Evolutionary conservation across 2,113 vertebrate genomes (phyloP), one percentile per base, ranked within the genome.

Genomic region (Petromus typicus): DNA sequence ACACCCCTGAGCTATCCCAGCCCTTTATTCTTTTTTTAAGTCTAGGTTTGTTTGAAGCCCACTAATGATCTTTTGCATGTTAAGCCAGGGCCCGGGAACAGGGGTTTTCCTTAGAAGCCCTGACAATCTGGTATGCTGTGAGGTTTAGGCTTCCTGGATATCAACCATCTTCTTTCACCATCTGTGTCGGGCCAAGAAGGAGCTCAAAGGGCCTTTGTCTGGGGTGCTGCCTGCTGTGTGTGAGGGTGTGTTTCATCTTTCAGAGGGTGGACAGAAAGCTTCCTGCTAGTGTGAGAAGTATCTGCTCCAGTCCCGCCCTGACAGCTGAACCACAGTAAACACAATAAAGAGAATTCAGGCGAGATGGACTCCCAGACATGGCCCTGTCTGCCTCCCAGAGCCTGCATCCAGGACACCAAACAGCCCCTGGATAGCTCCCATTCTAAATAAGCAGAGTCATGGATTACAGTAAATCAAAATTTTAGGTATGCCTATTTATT

Each of bases 141-240:
- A 94, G 83, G 48, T 67, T 22, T 51, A 78, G 75, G 93, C 83
- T 94, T 90, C 89, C 76, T 93, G 94, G 91, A 40, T 83, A 73
- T 82, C 80, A n/a, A 85, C 80, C 13, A 1, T 89, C 95, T 89
- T 37, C 76, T 80, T n/a, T 94, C 71, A 90, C 89, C 81, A 34
- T 92, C 89, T 81, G 81, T 82, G 90, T 93, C 30, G 17, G 92
- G 95, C 97, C 86, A 86, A 89, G 91, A 93, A 86, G 79, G 94
- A 91, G 80, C 89, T 96, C 89, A 95, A 96, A 95, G 84, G 71
- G 76, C 66, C 84, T 96, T 95, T 97, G 96, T 97, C 88, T 91
- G 11, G 82, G 95, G 81, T 66, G 81, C 67, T 14, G 94, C 81
- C 82, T 97, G 59, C 91, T 95, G 76, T 73, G 75, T 79, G 76